phyloP scores from a whole-genome alignment of 2,888 invertebrate species.

The Strigamia transsilvanica region DNA sequence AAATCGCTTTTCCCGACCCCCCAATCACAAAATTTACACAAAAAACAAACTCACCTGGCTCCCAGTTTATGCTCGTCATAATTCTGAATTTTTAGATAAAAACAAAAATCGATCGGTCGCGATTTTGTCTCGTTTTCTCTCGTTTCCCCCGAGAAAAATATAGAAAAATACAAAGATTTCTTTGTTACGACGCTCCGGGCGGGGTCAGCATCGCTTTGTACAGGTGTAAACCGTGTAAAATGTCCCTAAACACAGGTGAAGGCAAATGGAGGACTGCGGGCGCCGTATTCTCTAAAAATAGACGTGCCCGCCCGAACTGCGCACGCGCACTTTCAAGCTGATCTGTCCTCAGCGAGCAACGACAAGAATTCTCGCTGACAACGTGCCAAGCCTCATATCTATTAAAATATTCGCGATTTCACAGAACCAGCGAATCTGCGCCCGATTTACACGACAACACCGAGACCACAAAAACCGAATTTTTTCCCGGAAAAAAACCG shows the following conservation, averaged over 20 bases:
- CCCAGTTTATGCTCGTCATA: not conserved
- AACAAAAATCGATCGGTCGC: not conserved
- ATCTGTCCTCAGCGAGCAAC: not conserved
- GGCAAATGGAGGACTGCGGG: constrained; percentile 28
- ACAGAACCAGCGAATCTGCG: too few relatives aligned
- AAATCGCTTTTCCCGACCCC: not conserved
- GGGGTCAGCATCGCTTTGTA: too few relatives aligned
- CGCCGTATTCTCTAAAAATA: not conserved
- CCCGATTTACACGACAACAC: too few relatives aligned
- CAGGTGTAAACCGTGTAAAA: too few relatives aligned
- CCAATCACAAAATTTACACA: not conserved
- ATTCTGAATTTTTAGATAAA: not conserved
- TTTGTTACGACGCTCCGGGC: too few relatives aligned
- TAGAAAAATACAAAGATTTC: too few relatives aligned
- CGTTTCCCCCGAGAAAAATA: too few relatives aligned
- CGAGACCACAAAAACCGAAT: too few relatives aligned
- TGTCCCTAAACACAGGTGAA: not conserved
- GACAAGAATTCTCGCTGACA: constrained; percentile 27
- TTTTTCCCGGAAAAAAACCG: too few relatives aligned
- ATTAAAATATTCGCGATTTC: not conserved
- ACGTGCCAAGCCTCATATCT: not conserved
- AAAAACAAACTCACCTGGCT: not conserved
- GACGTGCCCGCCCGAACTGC: constrained; percentile 3
- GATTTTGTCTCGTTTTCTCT: too few relatives aligned
- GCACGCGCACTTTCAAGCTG: constrained; percentile 17